These are phyloP conservation scores for Pseudopipra pipra DNA, from an alignment of 2,113 vertebrate species.

Conservation along the genomic window DNA sequence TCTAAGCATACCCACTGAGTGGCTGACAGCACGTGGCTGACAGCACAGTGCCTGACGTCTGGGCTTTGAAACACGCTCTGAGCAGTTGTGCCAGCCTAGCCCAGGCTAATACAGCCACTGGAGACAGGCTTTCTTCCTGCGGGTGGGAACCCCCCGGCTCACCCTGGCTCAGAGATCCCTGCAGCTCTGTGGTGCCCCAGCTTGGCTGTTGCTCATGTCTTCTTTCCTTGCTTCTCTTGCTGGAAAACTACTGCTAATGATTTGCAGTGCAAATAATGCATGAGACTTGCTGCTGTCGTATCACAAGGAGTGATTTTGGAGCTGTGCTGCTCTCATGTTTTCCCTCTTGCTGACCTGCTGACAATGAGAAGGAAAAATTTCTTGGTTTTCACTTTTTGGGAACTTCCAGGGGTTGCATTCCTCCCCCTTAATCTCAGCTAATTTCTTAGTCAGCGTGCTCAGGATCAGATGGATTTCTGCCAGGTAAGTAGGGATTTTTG, in stretches of 20 bases:
- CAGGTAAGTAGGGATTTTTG: constrained; percentile 3
- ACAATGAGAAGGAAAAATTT: background rate
- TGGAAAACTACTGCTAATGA: background rate
- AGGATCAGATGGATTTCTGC: constrained; percentile 23
- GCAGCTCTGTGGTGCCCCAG: background rate
- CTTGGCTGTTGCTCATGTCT: background rate
- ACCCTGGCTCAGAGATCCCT: background rate
- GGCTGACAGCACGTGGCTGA: background rate
- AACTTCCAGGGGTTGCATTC: background rate
- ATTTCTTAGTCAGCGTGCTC: background rate
- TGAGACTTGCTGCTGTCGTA: background rate
- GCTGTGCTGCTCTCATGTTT: background rate
- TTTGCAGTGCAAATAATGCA: background rate
- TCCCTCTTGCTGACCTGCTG: background rate
- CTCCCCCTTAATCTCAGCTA: background rate
- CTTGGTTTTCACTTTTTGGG: constrained; percentile 1
- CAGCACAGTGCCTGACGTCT: accelerated
- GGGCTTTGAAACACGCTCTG: background rate
- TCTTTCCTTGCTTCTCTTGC: background rate
- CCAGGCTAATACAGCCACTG: background rate
- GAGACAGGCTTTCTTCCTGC: background rate
- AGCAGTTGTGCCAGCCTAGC: background rate
- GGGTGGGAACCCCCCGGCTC: background rate
- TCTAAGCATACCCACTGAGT: background rate
- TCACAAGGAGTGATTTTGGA: background rate